These are phyloP conservation scores for Tachina lurida DNA, from an alignment of 2,888 invertebrate species.

Conservation along the genomic window DNA sequence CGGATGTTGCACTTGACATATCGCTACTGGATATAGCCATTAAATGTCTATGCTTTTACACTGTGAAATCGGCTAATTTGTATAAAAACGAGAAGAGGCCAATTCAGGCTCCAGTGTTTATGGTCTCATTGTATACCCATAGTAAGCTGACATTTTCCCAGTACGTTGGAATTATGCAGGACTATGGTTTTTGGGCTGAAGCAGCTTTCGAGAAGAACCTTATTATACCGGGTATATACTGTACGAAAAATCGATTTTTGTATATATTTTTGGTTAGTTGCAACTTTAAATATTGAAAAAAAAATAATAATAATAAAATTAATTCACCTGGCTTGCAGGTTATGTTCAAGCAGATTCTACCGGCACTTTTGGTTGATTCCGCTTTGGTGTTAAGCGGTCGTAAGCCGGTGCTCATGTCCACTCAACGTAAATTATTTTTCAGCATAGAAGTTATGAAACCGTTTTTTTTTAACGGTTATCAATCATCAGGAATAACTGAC, in stretches of 20 bases:
- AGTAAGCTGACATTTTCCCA: constrained; percentile 72
- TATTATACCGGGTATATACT: constrained; percentile 73
- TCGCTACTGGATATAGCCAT: constrained; percentile 77
- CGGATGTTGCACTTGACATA: constrained; percentile 73
- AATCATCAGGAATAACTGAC: constrained; percentile 74
- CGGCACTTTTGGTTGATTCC: constrained; percentile 74
- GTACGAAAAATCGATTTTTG: constrained; percentile 72
- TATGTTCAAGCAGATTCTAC: constrained; percentile 76
- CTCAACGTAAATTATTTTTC: constrained; percentile 73
- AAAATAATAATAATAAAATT: no score
- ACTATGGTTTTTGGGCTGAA: constrained; percentile 68
- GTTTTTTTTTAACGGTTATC: constrained; percentile 76
- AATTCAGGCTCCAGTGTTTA: constrained; percentile 71
- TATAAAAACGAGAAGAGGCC: constrained; percentile 26
- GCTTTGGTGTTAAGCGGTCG: constrained; percentile 73
- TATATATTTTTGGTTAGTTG: constrained; percentile 72
- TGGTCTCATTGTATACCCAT: constrained; percentile 73
- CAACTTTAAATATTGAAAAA: neutral
- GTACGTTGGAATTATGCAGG: constrained; percentile 73
- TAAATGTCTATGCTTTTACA: constrained; percentile 60
- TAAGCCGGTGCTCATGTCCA: constrained; percentile 74
- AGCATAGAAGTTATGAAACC: constrained; percentile 76
- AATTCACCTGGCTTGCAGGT: constrained; percentile 46
- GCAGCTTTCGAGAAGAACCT: constrained; percentile 74
- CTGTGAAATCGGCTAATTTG: constrained; percentile 18